These are phyloP conservation scores for Andricus grossulariae DNA, from an alignment of 1,140 invertebrate genomes.

Conservation along the genomic window DNA sequence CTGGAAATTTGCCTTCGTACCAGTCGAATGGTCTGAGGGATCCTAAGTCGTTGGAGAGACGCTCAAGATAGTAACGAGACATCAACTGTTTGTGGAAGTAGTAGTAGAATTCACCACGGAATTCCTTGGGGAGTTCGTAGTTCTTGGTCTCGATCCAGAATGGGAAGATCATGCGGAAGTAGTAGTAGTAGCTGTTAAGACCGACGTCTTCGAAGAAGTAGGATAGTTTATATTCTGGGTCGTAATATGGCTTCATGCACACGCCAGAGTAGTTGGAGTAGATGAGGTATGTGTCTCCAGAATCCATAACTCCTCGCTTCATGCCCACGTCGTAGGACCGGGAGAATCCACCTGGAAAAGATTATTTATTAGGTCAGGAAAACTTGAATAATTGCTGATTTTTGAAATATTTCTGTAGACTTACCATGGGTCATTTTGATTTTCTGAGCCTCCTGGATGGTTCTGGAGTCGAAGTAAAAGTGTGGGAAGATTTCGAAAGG, in stretches of 20 bases:
- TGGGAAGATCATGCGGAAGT: conserved; percentile 81
- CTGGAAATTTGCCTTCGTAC: conserved; percentile 76
- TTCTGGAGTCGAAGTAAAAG: conserved; percentile 78
- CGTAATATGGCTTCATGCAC: conserved; percentile 61
- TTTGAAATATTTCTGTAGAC: conserved; percentile 7
- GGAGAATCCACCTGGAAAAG: conserved; percentile 42
- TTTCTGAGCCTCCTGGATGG: conserved; percentile 77
- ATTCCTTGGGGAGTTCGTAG: conserved; percentile 73
- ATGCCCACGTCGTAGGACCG: conserved; percentile 48
- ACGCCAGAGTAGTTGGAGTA: conserved; percentile 66
- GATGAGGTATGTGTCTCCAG: conserved; percentile 63
- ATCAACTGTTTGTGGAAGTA: conserved; percentile 80
- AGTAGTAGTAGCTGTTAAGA: conserved; percentile 83
- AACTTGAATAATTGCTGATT: conserved; percentile 7
- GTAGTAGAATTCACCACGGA: conserved; percentile 79
- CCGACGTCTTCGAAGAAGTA: conserved; percentile 86
- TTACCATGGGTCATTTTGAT: conserved; percentile 76
- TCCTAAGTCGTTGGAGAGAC: conserved; percentile 79
- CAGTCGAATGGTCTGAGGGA: conserved; percentile 79
- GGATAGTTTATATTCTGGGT: conserved; percentile 78
- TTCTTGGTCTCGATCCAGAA: conserved; percentile 79
- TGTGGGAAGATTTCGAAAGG: conserved; percentile 82
- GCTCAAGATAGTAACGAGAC: conserved; percentile 81
- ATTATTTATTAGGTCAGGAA: not conserved
- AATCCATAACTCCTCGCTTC: conserved; percentile 50